Conservation (phyloP, 2,113 vertebrate genomes). For the Parotia lawesii region DNA sequence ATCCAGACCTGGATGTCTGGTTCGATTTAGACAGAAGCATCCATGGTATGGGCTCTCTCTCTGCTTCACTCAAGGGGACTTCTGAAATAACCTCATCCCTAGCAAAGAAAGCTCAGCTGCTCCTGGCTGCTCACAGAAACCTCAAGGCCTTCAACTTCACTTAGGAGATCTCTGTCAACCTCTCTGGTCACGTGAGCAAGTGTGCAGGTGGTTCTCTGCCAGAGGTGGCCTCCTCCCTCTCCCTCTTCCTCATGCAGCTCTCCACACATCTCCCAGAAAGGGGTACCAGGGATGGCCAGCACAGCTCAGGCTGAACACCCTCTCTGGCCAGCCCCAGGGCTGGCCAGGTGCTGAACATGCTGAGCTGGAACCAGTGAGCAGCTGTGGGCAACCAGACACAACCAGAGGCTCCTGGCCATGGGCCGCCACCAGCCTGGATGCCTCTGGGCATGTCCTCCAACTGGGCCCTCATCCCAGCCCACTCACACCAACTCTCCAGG, state of each 20-base stretch:
- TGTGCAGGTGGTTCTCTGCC: neutral
- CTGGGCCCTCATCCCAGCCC: neutral
- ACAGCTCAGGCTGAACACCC: neutral
- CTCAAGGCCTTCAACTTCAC: neutral
- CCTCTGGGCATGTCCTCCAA: fast-evolving
- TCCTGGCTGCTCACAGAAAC: neutral
- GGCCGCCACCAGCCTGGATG: neutral
- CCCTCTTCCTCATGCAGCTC: neutral
- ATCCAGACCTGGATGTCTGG: no score
- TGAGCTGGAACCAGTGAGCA: neutral
- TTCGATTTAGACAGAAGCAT: neutral
- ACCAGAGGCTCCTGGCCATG: neutral
- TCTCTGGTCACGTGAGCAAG: fast-evolving
- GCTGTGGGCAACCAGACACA: neutral
- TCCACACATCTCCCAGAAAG: neutral
- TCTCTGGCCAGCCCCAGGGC: neutral
- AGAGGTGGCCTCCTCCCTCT: neutral
- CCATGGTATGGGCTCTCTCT: neutral
- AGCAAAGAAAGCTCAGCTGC: neutral
- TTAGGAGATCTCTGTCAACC: neutral
- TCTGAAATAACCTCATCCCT: neutral
- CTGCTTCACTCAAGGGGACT: neutral
- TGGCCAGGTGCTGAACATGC: neutral
- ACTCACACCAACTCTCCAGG: neutral
- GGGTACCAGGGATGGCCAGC: neutral